These are phyloP conservation scores for Euplexia lucipara DNA, from an alignment of 2,888 invertebrate species.

Conservation along the genomic window DNA sequence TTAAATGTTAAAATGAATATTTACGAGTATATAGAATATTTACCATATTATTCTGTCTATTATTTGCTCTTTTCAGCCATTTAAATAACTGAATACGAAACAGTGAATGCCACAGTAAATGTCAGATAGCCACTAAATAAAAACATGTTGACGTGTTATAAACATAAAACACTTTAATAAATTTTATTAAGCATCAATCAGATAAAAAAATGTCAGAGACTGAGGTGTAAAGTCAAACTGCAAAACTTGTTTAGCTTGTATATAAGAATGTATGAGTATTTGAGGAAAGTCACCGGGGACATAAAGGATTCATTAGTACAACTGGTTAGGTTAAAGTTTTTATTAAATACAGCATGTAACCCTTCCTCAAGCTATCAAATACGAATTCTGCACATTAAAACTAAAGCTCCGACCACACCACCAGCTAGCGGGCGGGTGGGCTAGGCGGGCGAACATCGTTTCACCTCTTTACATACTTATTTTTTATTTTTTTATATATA, in stretches of 20 bases:
- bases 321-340: neutral
- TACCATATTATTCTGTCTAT: neutral
- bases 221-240: constrained; percentile 32
- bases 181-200: constrained; percentile 44
- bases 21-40: no score
- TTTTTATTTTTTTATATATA: no score
- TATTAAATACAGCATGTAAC: no score
- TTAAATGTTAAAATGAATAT: no score
- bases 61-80: constrained; percentile 12
- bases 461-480: no score
- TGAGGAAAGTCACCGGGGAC: constrained; percentile 54
- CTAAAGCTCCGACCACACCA: no score
- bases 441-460: no score
- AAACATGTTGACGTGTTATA: constrained; percentile 50
- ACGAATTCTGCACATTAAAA: no score
- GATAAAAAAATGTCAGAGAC: constrained; percentile 18
- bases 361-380: no score
- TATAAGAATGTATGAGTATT: constrained; percentile 12
- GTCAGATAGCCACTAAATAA: constrained; percentile 35
- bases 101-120: constrained; percentile 31
- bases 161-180: constrained; percentile 54
- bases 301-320: constrained; percentile 32
- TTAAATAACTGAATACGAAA: constrained; percentile 29
- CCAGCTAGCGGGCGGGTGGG: no score
- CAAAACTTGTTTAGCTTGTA: constrained; percentile 36